Evolutionary conservation across 2,113 vertebrate genomes (phyloP), one percentile per base, ranked within the genome.

Genomic region (Ardeotis arabs): DNA sequence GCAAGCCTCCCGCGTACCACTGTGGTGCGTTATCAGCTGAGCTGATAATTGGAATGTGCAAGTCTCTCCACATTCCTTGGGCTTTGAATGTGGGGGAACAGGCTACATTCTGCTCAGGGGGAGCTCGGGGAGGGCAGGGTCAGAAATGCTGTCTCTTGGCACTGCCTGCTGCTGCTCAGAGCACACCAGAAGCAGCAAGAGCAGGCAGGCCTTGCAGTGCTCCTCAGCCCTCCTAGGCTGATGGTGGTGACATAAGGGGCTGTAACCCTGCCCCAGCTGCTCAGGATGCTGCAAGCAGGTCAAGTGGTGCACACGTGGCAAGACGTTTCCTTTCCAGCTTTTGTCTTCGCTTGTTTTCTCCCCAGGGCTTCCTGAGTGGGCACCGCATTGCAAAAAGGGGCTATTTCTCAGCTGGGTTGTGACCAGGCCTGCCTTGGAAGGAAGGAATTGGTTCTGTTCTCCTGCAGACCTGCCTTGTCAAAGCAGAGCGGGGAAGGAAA

Each of bases 201-300:
- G 50, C 87, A 85, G 69, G 63, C 64, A 74, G 64, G 73, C 16
- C 45, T 29, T 45, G 64, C 37, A 12, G 20, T 19, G 5, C 12
- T 66, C 29, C 87, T 87, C 70, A 60, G 76, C 27, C 35, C 49
- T 63, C 66, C 49, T 5, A 7, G 22, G 90, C 64, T 77, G 68
- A 52, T 1, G 13, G 63, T 24, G 59, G 76, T 91, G 73, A 83
- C 60, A 28, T 7, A n/a, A 68, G 28, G 58, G 35, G 56, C 39
- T 77, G n/a, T 28, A 77, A 72, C 16, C 33, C 78, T 87, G 84
- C 31, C 66, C 70, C 1, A 5, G 73, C 21, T 72, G 35, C 78
- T 93, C 89, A 78, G 93, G 87, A 84, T 87, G 95, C 87, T 93
- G 69, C 35, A 85, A 91, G 52, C 62, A 91, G 89, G 90, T 91